Evolutionary conservation across 2,888 invertebrate genomes (phyloP).

Genomic region (Rotaria socialis): DNA sequence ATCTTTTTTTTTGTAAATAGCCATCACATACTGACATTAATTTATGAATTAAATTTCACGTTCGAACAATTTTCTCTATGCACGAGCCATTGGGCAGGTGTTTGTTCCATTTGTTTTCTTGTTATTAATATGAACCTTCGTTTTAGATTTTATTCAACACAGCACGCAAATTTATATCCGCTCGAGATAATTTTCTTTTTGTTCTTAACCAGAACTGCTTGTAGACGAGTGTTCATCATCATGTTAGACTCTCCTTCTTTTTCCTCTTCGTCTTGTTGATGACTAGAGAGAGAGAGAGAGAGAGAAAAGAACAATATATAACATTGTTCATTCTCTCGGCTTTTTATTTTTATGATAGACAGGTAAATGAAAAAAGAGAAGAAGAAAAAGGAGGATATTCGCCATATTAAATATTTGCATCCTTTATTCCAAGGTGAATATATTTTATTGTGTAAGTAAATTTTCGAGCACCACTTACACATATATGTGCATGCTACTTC

Average conservation of each 20-base stretch:
- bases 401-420: slow-evolving; percentile 1
- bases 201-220: neutral
- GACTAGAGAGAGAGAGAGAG: neutral
- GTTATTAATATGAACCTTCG: neutral
- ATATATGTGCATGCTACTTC: neutral
- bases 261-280: neutral
- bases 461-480: neutral
- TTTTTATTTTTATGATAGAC: neutral
- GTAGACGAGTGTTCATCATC: slow-evolving; percentile 28
- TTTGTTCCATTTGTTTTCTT: slow-evolving; percentile 22
- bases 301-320: neutral
- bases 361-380: slow-evolving; percentile 6
- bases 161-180: slow-evolving; percentile 16
- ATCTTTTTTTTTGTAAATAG: neutral
- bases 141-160: neutral
- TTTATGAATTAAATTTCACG: neutral
- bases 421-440: neutral
- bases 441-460: neutral
- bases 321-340: neutral
- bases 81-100: slow-evolving; percentile 9
- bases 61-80: neutral
- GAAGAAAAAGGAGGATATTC: neutral
- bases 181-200: neutral
- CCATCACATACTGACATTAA: neutral
- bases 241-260: neutral